Conservation (phyloP, 2,888 invertebrate species). For the Chalcosyrphus nemorum region DNA sequence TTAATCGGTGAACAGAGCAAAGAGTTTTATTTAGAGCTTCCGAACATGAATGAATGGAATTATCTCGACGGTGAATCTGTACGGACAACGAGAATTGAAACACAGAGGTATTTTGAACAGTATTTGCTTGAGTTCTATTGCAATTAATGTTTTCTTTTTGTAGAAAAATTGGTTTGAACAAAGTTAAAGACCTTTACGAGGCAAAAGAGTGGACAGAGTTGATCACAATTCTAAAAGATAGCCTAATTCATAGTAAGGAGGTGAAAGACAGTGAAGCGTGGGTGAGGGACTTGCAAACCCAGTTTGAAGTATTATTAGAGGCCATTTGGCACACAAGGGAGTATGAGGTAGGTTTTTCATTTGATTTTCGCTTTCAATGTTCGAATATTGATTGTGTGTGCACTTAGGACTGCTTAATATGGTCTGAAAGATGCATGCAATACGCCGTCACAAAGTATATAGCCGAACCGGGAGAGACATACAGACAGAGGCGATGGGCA, state of each 20-base stretch:
- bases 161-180: slow-evolving; percentile 84
- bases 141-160: slow-evolving; percentile 74
- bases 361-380: too few species aligned
- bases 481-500: slow-evolving; percentile 82
- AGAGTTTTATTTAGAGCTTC: slow-evolving; percentile 81
- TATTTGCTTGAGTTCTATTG: background rate
- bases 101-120: slow-evolving; percentile 82
- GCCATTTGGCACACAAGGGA: slow-evolving; percentile 86
- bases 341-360: slow-evolving; percentile 79
- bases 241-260: slow-evolving; percentile 77
- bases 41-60: slow-evolving; percentile 84
- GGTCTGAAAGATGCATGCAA: slow-evolving; percentile 90
- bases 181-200: slow-evolving; percentile 87
- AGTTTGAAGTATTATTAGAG: slow-evolving; percentile 84
- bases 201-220: slow-evolving; percentile 86
- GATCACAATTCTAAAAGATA: slow-evolving; percentile 85
- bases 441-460: slow-evolving; percentile 88
- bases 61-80: slow-evolving; percentile 82
- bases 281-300: slow-evolving; percentile 74
- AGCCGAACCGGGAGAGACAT: slow-evolving; percentile 80
- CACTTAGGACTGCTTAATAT: slow-evolving; percentile 86
- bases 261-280: slow-evolving; percentile 75
- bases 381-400: background rate
- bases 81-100: slow-evolving; percentile 82
- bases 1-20: slow-evolving; percentile 75